These are phyloP conservation scores for Drosophila mercatorum DNA, from an alignment of 2,888 invertebrate species.

Conservation along the genomic window DNA sequence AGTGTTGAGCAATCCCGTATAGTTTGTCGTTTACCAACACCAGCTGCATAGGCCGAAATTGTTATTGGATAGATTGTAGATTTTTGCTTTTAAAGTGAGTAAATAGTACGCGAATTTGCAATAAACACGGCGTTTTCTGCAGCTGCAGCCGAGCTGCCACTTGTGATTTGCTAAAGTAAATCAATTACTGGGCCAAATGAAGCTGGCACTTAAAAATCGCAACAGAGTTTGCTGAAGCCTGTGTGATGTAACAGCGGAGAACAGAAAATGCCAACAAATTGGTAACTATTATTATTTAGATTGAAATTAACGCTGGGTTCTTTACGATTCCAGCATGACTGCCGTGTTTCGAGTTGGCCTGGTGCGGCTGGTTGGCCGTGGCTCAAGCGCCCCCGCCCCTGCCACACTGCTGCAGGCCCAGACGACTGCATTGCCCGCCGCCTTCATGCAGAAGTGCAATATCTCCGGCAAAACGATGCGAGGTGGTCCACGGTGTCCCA, in stretches of 20 bases:
- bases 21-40: slow-evolving; percentile 56
- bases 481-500: slow-evolving; percentile 84
- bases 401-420: slow-evolving; percentile 67
- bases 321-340: slow-evolving; percentile 76
- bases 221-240: not conserved
- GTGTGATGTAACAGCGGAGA: slow-evolving; percentile 49
- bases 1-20: slow-evolving; percentile 21
- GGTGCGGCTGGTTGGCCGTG: slow-evolving; percentile 77
- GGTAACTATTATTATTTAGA: slow-evolving; percentile 11
- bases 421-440: slow-evolving; percentile 68
- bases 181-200: no score
- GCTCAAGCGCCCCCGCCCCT: slow-evolving; percentile 34
- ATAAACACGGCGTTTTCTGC: not conserved
- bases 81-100: slow-evolving; percentile 65
- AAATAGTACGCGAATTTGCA: slow-evolving; percentile 7
- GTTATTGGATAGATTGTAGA: slow-evolving; percentile 67
- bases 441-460: slow-evolving; percentile 78
- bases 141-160: not conserved
- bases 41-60: slow-evolving; percentile 48
- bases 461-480: slow-evolving; percentile 87
- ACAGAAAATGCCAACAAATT: slow-evolving; percentile 28
- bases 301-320: not conserved
- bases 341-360: slow-evolving; percentile 84
- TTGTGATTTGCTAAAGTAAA: not conserved
- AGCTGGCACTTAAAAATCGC: not conserved